Base-by-base conservation (phyloP, 2,113 vertebrate genomes). In the Dasypus novemcinctus region DNA sequence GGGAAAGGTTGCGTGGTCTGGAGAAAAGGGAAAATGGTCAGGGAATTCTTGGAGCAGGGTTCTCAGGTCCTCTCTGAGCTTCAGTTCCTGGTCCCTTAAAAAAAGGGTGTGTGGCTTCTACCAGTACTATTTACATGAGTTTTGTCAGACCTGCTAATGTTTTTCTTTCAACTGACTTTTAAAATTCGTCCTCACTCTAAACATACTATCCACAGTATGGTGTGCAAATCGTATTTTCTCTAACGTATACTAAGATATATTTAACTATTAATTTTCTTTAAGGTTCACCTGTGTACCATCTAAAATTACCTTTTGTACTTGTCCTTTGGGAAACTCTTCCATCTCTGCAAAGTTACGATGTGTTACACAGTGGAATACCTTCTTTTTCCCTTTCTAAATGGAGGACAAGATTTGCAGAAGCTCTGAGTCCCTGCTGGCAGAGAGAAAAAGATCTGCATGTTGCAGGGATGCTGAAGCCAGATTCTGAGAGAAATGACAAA, bases 401-500 rank as follows among this genome's bases (percentile, higher is more conserved):
- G 90, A 95, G 21, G 61, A 74, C 21, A 27, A 57, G 72, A 13
- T 80, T 79, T 86, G 74, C 57, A 75, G 72, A 96, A 88, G 92
- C 46, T 46, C 78, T 0, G 68, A 84, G 85, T 78, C 88, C 93
- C 95, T 94, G 5, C 31, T 94, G 92, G 85, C 90, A 95, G 64
- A 87, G 76, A 72, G 95, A 84, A 80, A 78, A 91, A 61, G 78
- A 94, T 80, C 66, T 46, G 21, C 54, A 36, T 63, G 75, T 94
- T 80, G 91, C 81, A 63, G 0, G 41, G 66, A 80, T 23, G 71
- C 95, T 95, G 63, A 76, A 95, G 92, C 72, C 85, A 90, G 87
- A 92, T 93, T 96, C 90, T 54, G 43, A 92, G 78, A 93, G 72
- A 57, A 96, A 93, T 92, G 95, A 90, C 95, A 95, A 95, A 97